These are phyloP conservation scores for Dicrurus megarhynchus DNA, from an alignment of 2,113 vertebrate species.

Conservation along the genomic window DNA sequence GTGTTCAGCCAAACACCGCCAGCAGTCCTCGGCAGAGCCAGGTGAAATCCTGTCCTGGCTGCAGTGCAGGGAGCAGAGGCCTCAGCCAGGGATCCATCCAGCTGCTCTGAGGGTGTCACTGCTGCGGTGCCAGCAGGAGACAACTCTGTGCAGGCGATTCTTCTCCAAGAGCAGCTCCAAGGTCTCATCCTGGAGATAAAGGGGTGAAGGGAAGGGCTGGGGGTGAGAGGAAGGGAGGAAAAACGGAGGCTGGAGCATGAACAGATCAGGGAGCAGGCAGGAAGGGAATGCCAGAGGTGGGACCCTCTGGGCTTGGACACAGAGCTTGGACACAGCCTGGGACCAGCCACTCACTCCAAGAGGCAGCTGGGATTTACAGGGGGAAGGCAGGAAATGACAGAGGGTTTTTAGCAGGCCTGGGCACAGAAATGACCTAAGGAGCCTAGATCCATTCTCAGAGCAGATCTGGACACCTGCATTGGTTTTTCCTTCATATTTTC, in stretches of 20 bases:
- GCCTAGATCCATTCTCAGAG: not conserved
- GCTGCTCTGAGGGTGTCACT: not conserved
- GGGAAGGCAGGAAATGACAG: not conserved
- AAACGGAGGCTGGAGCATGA: not conserved
- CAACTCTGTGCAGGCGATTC: not conserved
- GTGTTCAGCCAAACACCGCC: rapidly evolving
- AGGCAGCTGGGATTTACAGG: not conserved
- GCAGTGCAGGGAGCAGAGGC: not conserved
- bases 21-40: not conserved
- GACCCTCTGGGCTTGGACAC: not conserved
- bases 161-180: not conserved
- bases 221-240: not conserved
- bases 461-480: not conserved
- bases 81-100: not conserved
- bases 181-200: not conserved
- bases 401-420: not conserved
- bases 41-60: not conserved
- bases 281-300: not conserved
- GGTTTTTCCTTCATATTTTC: not conserved
- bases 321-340: not conserved
- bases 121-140: not conserved
- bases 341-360: rapidly evolving
- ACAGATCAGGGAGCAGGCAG: not conserved
- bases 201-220: not conserved
- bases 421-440: not conserved